These are phyloP conservation scores for Norana najaformis DNA, from an alignment of 2,888 invertebrate species.

Conservation along the genomic window DNA sequence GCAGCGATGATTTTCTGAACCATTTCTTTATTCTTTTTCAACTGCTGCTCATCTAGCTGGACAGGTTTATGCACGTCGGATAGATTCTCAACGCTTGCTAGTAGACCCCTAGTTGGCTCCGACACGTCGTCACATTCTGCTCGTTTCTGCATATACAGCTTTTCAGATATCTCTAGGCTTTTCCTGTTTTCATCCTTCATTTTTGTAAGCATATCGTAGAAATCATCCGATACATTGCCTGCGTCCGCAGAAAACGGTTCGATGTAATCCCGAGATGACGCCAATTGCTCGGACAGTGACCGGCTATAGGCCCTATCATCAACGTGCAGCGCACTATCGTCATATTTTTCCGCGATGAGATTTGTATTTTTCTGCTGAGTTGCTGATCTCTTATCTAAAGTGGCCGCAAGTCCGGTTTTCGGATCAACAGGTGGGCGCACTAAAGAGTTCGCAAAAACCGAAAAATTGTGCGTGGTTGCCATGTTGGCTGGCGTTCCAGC, in stretches of 20 bases:
- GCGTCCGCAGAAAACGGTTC: background rate
- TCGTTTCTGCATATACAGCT: slow-evolving; percentile 54
- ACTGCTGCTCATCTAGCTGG: background rate
- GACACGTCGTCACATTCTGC: background rate
- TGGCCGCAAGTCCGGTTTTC: slow-evolving; percentile 50
- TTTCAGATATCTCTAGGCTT: slow-evolving; percentile 55
- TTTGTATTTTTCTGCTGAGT: background rate
- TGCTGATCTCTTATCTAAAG: slow-evolving; percentile 29
- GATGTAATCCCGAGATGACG: background rate
- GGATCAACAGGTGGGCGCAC: slow-evolving; percentile 56
- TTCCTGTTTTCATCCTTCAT: slow-evolving; percentile 58
- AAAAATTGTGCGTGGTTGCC: slow-evolving; percentile 58
- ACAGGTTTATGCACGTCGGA: background rate
- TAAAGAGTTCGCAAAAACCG: slow-evolving; percentile 57
- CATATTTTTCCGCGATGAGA: background rate
- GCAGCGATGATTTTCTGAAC: background rate
- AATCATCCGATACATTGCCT: slow-evolving; percentile 48
- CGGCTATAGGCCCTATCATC: background rate
- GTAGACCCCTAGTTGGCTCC: background rate
- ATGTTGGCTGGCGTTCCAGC: slow-evolving; percentile 45
- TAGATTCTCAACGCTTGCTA: slow-evolving; percentile 7
- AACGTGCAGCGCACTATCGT: background rate
- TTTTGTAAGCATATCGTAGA: slow-evolving; percentile 54
- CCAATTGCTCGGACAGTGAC: background rate
- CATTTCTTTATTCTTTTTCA: slow-evolving; percentile 25